Evolutionary conservation across 2,113 vertebrate genomes (phyloP).

Genomic region (Petroica traversi): DNA sequence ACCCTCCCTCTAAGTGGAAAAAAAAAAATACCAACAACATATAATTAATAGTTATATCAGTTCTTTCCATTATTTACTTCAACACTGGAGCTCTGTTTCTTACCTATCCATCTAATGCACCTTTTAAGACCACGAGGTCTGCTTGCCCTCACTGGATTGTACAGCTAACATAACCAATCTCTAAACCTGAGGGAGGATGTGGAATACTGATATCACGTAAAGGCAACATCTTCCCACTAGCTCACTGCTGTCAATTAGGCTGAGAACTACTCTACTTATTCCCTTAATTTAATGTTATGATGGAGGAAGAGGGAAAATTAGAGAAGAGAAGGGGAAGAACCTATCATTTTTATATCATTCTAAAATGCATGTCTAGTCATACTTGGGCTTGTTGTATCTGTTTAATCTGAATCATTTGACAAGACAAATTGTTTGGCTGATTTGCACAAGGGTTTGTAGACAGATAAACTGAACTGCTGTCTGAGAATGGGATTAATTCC

Average conservation of each 20-base stretch:
- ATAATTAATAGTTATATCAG: constrained; percentile 4
- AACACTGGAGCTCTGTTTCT: neutral
- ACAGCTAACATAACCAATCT: neutral
- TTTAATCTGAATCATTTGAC: constrained; percentile 9
- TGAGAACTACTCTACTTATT: neutral
- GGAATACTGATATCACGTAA: neutral
- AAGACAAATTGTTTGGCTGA: constrained; percentile 29
- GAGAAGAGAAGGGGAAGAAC: neutral
- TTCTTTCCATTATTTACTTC: constrained; percentile 35
- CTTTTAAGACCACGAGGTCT: neutral
- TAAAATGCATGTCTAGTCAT: neutral
- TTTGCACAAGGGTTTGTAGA: neutral
- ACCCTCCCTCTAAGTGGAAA: neutral
- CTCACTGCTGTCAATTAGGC: neutral
- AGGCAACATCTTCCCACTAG: neutral
- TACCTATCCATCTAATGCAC: neutral
- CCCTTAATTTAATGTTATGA: neutral
- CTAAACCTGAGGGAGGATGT: neutral
- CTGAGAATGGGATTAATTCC: neutral
- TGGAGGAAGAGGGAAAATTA: neutral
- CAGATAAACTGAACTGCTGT: neutral
- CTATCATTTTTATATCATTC: neutral
- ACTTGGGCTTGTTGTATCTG: neutral
- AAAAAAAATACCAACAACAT: neutral
- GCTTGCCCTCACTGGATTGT: neutral